phyloP scores from a whole-genome alignment of 2,888 invertebrate species.

The Nymphalis c-album region DNA sequence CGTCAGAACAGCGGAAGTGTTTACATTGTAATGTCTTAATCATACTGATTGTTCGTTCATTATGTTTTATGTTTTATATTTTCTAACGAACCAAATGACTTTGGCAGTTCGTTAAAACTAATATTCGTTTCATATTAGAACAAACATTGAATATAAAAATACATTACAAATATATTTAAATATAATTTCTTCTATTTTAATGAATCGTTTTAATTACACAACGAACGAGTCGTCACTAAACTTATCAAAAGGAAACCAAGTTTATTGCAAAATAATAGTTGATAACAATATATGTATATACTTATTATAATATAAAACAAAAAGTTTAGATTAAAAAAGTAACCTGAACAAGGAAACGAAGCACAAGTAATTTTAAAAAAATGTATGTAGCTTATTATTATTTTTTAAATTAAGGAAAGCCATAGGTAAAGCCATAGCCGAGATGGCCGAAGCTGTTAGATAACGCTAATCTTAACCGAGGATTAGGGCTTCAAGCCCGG shows the following conservation, averaged over 20 bases:
- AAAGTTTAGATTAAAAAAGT: not conserved
- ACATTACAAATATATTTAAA: not conserved
- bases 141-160: not conserved
- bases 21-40: conserved; percentile 15
- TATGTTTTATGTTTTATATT: not conserved
- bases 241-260: conserved; percentile 41
- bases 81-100: too few relatives aligned
- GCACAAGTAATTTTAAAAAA: too few relatives aligned
- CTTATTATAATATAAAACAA: not conserved
- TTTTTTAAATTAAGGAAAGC: too few relatives aligned
- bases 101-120: too few relatives aligned
- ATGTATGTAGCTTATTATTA: too few relatives aligned
- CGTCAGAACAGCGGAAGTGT: conserved; percentile 18
- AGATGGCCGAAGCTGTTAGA: too few relatives aligned
- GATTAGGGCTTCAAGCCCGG: too few relatives aligned
- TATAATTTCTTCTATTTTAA: not conserved
- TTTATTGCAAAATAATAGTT: conserved; percentile 17
- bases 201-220: conserved; percentile 3
- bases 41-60: not conserved
- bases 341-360: not conserved
- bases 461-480: too few relatives aligned
- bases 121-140: too few relatives aligned
- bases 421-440: too few relatives aligned
- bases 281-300: conserved; percentile 7
- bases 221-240: conserved; percentile 35